Base-by-base conservation (phyloP, 2,797 vertebrate species). In the Anabacerthia variegaticeps region DNA sequence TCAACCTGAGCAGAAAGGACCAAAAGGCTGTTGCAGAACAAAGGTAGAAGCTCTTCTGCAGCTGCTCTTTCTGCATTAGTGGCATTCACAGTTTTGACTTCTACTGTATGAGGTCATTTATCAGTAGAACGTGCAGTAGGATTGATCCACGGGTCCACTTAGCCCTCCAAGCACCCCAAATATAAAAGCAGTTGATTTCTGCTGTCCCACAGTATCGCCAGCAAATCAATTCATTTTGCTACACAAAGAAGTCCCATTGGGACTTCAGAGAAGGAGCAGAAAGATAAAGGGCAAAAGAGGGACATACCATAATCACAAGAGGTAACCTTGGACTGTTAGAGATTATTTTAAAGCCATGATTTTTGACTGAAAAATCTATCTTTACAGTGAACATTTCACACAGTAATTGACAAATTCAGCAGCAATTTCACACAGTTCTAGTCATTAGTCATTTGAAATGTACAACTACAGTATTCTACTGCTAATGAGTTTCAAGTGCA, bases 401-500 rank as follows among this genome's bases (percentile, higher is more conserved):
- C 14, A 84, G 24, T 89, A 92, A 94, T 84, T 88, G 95, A 94
- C 66, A 89, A 93, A 96, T 91, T 88, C 79, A 76, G 43, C 55
- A 78, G 51, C 52, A 91, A 88, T 95, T 95, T 93, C 62, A 88
- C 73, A 92, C 18, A 76, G 43, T 39, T 85, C 20, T 83, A 83
- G 51, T 93, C 46, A 91, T 93, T 72, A 93, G 56, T 89, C 81
- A 88, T 80, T 91, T 96, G 89, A 92, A 85, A 84, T 91, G 43
- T 20, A 88, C n/a, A 92, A 27, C 36, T 88, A 75, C 49, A 68
- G 21, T 84, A 66, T 81, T 90, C 81, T 78, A 86, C 36, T 84
- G 46, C 32, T 93, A 95, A 93, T 93, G 92, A 93, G 65, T 78
- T 97, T 84, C 63, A 91, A 94, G 48, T 89, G 62, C 65, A 81